These are phyloP conservation scores for Trachelus stipa DNA, from an alignment of 2,888 invertebrate species.

Conservation along the genomic window DNA sequence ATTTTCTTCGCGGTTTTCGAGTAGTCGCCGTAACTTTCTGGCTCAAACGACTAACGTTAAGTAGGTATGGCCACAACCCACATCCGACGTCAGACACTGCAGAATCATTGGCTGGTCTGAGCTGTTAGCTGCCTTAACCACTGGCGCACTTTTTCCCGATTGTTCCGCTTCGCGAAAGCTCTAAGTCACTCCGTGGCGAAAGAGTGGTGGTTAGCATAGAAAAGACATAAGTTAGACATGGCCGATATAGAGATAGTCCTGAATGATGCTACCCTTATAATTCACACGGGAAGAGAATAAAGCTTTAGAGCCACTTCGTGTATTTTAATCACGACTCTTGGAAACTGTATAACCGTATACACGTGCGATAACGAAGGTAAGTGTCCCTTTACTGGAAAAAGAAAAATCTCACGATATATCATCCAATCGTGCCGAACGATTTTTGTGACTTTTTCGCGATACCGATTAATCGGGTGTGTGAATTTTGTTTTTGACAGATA, in stretches of 20 bases:
- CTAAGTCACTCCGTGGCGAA: neutral
- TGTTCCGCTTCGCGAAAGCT: neutral
- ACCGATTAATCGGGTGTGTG: too few species aligned
- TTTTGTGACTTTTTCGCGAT: too few species aligned
- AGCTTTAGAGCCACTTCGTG: neutral
- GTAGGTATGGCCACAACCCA: neutral
- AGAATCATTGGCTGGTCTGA: neutral
- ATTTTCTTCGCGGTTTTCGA: neutral
- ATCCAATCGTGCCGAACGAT: too few species aligned
- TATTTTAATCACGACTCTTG: neutral
- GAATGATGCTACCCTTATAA: neutral
- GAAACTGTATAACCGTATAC: neutral
- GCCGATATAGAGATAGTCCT: neutral
- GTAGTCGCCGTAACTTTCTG: neutral
- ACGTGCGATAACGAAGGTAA: too few species aligned
- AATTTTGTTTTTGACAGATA: too few species aligned
- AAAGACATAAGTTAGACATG: neutral
- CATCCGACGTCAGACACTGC: neutral
- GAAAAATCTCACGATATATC: too few species aligned
- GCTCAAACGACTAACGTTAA: neutral
- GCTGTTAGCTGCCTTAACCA: neutral
- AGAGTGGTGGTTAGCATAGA: neutral
- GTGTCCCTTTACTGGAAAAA: too few species aligned
- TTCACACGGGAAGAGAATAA: neutral
- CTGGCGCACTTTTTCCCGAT: neutral